Conservation (phyloP, 2,113 vertebrate species). For the Indicator maculatus region DNA sequence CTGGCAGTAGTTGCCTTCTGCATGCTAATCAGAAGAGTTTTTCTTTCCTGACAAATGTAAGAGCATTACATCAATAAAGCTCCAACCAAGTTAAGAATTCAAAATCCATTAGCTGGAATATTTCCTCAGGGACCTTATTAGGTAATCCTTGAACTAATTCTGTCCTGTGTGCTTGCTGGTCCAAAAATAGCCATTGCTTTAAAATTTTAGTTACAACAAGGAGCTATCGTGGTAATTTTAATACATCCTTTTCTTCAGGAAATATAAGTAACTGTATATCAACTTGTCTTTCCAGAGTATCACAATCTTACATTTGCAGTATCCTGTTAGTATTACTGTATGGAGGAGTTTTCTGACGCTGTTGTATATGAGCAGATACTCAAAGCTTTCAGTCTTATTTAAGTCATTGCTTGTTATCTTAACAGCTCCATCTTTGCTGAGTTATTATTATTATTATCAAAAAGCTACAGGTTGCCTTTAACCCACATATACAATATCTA, state of each 20-base stretch:
- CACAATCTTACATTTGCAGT: not conserved
- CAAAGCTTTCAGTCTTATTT: not conserved
- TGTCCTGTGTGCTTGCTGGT: conserved; percentile 2
- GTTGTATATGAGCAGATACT: not conserved
- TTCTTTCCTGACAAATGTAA: conserved; percentile 27
- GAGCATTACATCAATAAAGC: conserved; percentile 24
- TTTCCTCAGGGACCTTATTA: conserved; percentile 49
- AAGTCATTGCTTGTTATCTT: not conserved
- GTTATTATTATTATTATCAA: not conserved
- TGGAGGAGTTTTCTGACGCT: not conserved
- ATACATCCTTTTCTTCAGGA: not conserved
- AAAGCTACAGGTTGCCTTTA: not conserved
- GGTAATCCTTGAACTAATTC: conserved; percentile 53
- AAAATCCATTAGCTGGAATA: conserved; percentile 59
- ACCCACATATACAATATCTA: not conserved
- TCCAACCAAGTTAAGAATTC: conserved; percentile 51
- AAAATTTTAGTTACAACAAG: not conserved
- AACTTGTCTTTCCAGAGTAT: not conserved
- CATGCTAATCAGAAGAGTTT: not conserved
- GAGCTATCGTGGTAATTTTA: not conserved
- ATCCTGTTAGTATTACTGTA: not conserved
- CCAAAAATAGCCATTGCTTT: conserved; percentile 24
- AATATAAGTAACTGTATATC: not conserved
- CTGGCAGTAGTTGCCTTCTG: not conserved
- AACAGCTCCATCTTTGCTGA: not conserved